A percentile compares a stretch with the other conserved stretches of the same genome.
Conservation (phyloP, 2,888 invertebrate genomes). For the Cartodere bifasciata region DNA sequence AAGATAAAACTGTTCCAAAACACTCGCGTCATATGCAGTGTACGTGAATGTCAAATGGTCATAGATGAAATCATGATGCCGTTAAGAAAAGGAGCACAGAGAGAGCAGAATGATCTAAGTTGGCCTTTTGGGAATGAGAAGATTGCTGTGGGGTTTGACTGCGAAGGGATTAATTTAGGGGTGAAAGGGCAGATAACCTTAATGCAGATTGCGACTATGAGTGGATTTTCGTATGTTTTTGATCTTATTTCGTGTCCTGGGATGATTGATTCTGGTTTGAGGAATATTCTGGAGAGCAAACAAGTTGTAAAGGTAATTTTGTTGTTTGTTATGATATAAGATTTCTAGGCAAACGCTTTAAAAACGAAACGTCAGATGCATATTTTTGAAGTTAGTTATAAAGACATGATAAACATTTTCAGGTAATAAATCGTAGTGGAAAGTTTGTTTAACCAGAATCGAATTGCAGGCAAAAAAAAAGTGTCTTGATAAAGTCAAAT, state of each 20-base stretch:
- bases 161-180: constrained; percentile 87
- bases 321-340: too few species aligned
- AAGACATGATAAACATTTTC: too few species aligned
- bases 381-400: too few species aligned
- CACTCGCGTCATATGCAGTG: constrained; percentile 67
- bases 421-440: too few species aligned
- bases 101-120: constrained; percentile 14
- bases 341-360: too few species aligned
- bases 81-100: constrained; percentile 3
- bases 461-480: too few species aligned
- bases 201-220: constrained; percentile 71
- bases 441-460: too few species aligned
- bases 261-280: constrained; percentile 69
- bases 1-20: constrained; percentile 69
- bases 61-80: constrained; percentile 54
- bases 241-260: constrained; percentile 77
- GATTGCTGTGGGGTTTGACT: constrained; percentile 72
- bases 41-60: constrained; percentile 65
- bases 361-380: too few species aligned
- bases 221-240: constrained; percentile 75
- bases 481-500: too few species aligned
- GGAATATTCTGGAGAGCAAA: constrained; percentile 65
- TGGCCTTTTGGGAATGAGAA: constrained; percentile 34
- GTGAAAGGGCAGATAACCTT: constrained; percentile 78
- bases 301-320: constrained; percentile 61